Base-by-base conservation (phyloP, 2,113 vertebrate genomes). In the Hirundichthys speculiger region DNA sequence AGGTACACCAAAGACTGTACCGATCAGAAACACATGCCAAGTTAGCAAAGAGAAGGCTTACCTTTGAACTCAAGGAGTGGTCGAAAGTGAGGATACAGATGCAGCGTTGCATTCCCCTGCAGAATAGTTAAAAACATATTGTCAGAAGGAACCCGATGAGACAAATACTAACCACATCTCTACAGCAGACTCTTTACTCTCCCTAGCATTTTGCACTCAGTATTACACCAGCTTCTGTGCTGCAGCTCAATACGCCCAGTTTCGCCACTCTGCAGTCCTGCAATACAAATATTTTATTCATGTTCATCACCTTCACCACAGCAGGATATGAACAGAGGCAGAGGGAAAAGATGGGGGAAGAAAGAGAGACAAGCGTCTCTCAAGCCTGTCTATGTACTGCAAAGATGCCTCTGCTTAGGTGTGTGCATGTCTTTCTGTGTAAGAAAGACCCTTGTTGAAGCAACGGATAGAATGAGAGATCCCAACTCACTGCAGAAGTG, bases 31-130 rank as follows among this genome's bases (percentile, higher is more conserved):
- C 22, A 19, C 14, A 30, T 56, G 50, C 14, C 18, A 13, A 27
- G 19, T 60, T 52, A 18, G 24, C 25, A n/a, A 10, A 24, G 15
- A 50, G 13, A 55, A 59, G 30, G 52, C 90, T 86, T 91, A 93
- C 93, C 92, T 94, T 92, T 92, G 73, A 93, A 93, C 87, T 93
- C 91, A 18, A 93, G 85, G 39, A 93, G 83, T 0, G 88, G 91
- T 64, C 91, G 80, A 84, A 93, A 93, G 84, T 93, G 93, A 30
- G 92, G 93, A 76, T 93, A 93, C 21, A 94, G 91, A 79, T 93
- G 93, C 4, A 93, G 82, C 0, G 91, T 93, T 15, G 93, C 93
- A 79, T 93, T 93, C 8, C 92, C 93, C 93, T 94, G 84, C 18
- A 8, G 62, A 73, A 77, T 20, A 57, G 53, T 56, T 27, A 42